Evolutionary conservation across 2,113 vertebrate species (phyloP).

Genomic region (Trichechus manatus): DNA sequence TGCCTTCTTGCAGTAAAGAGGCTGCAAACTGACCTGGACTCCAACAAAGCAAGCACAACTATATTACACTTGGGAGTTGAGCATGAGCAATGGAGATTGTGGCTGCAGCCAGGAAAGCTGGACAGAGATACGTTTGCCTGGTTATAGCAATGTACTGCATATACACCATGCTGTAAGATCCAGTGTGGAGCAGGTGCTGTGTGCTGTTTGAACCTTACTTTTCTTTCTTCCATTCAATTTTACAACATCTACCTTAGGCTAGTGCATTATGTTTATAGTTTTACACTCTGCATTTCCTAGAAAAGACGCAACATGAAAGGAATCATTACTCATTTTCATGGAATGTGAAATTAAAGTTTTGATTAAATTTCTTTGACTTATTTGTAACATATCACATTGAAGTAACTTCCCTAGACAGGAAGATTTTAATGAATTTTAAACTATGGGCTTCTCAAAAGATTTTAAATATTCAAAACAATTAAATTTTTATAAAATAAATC

Average conservation of each 20-base stretch:
- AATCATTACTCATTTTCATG: slow-evolving; percentile 41
- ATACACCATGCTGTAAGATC: accelerated
- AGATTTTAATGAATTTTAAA: slow-evolving; percentile 48
- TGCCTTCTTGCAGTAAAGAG: background rate
- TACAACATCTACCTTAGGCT: background rate
- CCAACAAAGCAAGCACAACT: background rate
- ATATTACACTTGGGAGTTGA: background rate
- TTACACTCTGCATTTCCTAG: slow-evolving; percentile 53
- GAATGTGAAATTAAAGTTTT: slow-evolving; percentile 51
- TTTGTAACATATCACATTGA: slow-evolving; percentile 30
- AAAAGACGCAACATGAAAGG: slow-evolving; percentile 30
- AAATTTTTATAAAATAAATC: slow-evolving; percentile 64
- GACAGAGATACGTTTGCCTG: background rate
- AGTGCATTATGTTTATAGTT: background rate
- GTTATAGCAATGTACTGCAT: accelerated
- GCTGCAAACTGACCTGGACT: background rate
- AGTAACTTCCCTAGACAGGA: background rate
- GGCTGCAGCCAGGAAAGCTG: background rate
- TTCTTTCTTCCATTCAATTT: background rate
- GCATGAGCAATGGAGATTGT: background rate
- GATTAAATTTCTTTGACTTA: slow-evolving; percentile 32
- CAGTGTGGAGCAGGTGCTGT: accelerated
- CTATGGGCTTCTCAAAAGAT: background rate
- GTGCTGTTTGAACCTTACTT: background rate
- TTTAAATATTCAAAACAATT: slow-evolving; percentile 62